Conservation (phyloP, 2,797 vertebrate genomes). For the Eidolon dupreanum region DNA sequence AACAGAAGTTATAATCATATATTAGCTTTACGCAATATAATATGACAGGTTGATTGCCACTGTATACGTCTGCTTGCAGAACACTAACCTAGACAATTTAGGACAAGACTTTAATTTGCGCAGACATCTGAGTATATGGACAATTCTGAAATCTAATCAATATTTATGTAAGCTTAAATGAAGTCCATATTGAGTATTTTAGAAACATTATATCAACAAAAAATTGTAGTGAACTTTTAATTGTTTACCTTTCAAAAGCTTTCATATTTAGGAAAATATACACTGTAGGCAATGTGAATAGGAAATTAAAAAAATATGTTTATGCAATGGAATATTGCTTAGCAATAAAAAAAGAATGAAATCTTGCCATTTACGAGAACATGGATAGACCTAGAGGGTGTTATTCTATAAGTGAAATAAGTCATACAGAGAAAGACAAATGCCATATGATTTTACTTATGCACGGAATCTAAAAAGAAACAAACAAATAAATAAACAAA, state of each 20-base stretch:
- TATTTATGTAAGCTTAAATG: background rate
- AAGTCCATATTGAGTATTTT: background rate
- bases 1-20: background rate
- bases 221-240: conserved; percentile 9
- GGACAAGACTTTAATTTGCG: background rate
- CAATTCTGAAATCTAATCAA: background rate
- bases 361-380: background rate
- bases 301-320: background rate
- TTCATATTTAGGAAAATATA: background rate
- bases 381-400: background rate
- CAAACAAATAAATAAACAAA: background rate
- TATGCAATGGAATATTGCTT: background rate
- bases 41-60: background rate
- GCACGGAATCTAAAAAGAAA: background rate
- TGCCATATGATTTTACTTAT: background rate
- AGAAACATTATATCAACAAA: background rate
- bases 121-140: background rate
- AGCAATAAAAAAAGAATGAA: background rate
- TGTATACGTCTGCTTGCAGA: background rate
- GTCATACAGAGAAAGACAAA: background rate
- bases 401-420: background rate
- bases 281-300: background rate
- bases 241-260: background rate
- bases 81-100: background rate
- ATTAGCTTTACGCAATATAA: background rate